phyloP scores from a whole-genome alignment of 2,113 vertebrate genomes.

The Lanius collurio region DNA sequence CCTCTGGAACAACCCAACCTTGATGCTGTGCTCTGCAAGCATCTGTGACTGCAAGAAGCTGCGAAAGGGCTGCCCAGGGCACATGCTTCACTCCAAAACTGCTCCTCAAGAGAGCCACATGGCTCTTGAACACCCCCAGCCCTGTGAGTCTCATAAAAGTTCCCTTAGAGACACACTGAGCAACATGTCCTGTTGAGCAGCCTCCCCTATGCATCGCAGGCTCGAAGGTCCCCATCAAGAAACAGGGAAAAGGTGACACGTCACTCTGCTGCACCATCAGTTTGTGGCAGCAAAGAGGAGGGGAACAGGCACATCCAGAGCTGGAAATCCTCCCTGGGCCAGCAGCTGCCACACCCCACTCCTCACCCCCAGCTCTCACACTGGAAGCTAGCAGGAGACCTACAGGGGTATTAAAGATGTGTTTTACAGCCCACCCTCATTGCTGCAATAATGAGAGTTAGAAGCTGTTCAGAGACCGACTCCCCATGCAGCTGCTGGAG shows the following conservation, averaged over 20 bases:
- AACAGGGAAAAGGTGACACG: neutral
- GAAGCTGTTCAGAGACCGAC: neutral
- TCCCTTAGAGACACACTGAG: fast-evolving
- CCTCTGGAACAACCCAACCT: neutral
- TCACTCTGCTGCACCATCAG: neutral
- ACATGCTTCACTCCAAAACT: neutral
- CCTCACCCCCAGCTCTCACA: neutral
- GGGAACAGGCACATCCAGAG: neutral
- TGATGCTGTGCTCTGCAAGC: fast-evolving
- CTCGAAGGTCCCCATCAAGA: neutral
- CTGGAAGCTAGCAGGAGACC: neutral
- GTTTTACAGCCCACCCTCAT: neutral
- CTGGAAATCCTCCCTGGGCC: neutral
- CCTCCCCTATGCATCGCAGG: fast-evolving
- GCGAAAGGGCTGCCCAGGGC: fast-evolving
- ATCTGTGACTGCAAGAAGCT: neutral
- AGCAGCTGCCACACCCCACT: neutral
- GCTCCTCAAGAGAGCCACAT: neutral
- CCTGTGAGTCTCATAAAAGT: neutral
- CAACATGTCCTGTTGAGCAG: neutral
- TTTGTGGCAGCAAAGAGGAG: neutral
- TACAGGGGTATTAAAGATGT: neutral
- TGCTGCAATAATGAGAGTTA: neutral
- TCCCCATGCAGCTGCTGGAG: neutral
- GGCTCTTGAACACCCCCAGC: neutral